Evolutionary conservation across 2,888 invertebrate species (phyloP).

Genomic region (Drosophila tripunctata): DNA sequence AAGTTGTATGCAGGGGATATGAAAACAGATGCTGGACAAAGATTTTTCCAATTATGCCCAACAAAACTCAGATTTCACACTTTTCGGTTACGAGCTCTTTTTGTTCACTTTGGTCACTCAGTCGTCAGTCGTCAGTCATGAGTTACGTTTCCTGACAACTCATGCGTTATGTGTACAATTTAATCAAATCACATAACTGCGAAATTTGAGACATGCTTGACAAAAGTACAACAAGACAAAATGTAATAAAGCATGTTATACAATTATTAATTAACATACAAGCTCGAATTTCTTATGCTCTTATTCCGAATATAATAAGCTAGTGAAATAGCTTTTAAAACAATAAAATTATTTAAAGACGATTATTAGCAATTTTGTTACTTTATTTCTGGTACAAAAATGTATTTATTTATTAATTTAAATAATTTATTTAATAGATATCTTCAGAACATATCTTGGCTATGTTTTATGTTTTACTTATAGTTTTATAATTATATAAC

Average conservation of each 20-base stretch:
- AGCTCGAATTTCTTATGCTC: background rate
- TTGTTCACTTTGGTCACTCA: constrained; percentile 11
- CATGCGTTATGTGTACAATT: constrained; percentile 39
- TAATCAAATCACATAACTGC: constrained; percentile 41
- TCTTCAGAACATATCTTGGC: too few relatives aligned
- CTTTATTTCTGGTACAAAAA: too few relatives aligned
- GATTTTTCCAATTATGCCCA: constrained; percentile 52
- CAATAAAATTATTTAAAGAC: too few relatives aligned
- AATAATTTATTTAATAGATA: too few relatives aligned
- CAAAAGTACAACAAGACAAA: background rate
- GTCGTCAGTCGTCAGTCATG: constrained; percentile 27
- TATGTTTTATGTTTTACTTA: too few relatives aligned
- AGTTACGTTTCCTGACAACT: constrained; percentile 41
- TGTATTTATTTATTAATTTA: too few relatives aligned
- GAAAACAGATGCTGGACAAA: constrained; percentile 40
- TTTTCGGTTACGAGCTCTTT: constrained; percentile 1
- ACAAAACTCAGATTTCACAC: constrained; percentile 30
- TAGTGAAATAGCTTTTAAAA: background rate
- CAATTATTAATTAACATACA: background rate
- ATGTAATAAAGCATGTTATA: background rate
- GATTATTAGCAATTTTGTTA: too few relatives aligned
- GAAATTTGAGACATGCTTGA: constrained; percentile 11
- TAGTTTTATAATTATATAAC: too few relatives aligned
- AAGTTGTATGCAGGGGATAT: constrained; percentile 4
- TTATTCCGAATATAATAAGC: background rate